Conservation (phyloP, 1,140 invertebrate genomes). For the Drusus annulatus region DNA sequence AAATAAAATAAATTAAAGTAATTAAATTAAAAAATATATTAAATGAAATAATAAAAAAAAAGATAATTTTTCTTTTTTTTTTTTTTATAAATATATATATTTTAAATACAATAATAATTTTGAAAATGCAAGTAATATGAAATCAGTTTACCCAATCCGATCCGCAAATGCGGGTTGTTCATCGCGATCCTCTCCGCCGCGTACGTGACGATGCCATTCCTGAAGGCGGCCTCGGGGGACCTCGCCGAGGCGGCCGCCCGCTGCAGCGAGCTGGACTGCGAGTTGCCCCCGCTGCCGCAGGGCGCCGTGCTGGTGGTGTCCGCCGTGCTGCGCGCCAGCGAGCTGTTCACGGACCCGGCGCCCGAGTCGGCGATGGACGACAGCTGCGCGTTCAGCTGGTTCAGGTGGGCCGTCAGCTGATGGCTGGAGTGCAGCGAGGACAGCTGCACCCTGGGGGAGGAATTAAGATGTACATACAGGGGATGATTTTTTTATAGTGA, state of each 20-base stretch:
- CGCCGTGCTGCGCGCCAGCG: conserved; percentile 48
- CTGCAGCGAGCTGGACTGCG: conserved; percentile 51
- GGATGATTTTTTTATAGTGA: too few species aligned
- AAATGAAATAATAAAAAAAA: too few species aligned
- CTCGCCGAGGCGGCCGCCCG: conserved; percentile 14
- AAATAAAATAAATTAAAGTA: too few species aligned
- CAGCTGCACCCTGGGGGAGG: conserved; percentile 46
- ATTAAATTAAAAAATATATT: too few species aligned
- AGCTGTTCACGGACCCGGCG: conserved; percentile 50
- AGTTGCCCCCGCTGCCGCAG: conserved; percentile 46
- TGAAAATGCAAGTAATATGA: too few species aligned
- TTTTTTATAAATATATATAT: too few species aligned
- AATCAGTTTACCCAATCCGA: conserved; percentile 49
- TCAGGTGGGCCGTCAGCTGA: conserved; percentile 53
- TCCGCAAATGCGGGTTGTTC: conserved; percentile 51
- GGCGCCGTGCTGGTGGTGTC: conserved; percentile 53
- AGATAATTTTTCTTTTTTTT: too few species aligned
- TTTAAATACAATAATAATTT: too few species aligned
- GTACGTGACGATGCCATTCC: conserved; percentile 22
- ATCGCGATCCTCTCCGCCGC: conserved; percentile 44
- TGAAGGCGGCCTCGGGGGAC: conserved; percentile 13
- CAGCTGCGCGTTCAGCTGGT: conserved; percentile 55
- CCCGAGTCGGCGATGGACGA: conserved; percentile 54
- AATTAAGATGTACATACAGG: not conserved
- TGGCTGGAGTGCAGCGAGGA: conserved; percentile 55